A percentile compares a stretch with the other conserved stretches of the same genome.
Conservation (phyloP, 2,797 vertebrate species). For the Microcaecilia unicolor region DNA sequence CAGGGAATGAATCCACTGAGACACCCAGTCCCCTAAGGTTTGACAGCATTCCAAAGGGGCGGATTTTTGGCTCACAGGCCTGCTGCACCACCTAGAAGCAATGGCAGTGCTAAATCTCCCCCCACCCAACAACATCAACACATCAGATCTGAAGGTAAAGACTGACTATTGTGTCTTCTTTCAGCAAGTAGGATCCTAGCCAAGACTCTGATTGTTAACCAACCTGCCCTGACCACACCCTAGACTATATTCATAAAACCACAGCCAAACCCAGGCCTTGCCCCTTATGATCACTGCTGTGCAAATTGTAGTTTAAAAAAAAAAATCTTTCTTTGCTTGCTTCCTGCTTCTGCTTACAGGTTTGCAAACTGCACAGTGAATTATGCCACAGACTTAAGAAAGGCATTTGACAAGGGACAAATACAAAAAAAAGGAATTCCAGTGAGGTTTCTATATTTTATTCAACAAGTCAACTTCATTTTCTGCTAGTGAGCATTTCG, state of each 20-base stretch:
- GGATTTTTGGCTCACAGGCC: neutral
- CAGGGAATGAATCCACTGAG: neutral
- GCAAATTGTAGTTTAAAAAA: neutral
- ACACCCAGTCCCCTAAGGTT: neutral
- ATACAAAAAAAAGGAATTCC: no score
- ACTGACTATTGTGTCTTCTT: constrained; percentile 10
- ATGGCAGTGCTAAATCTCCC: neutral
- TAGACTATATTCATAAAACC: constrained; percentile 12
- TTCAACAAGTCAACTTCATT: no score
- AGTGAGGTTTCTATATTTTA: no score
- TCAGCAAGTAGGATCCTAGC: constrained; percentile 4
- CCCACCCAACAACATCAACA: neutral
- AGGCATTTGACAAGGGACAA: no score
- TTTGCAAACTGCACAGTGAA: no score
- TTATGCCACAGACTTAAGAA: rapidly evolving
- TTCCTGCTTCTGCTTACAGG: neutral
- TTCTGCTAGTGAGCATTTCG: no score
- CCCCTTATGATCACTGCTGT: neutral
- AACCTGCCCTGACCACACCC: constrained; percentile 20
- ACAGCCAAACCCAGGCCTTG: constrained; percentile 6
- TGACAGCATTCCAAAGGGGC: constrained; percentile 7
- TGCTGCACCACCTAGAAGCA: constrained; percentile 1
- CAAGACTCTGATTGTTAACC: constrained; percentile 13
- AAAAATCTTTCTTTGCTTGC: neutral
- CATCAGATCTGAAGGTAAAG: constrained; percentile 9